Conservation (phyloP, 1,140 invertebrate species). For the Atta colombica region DNA sequence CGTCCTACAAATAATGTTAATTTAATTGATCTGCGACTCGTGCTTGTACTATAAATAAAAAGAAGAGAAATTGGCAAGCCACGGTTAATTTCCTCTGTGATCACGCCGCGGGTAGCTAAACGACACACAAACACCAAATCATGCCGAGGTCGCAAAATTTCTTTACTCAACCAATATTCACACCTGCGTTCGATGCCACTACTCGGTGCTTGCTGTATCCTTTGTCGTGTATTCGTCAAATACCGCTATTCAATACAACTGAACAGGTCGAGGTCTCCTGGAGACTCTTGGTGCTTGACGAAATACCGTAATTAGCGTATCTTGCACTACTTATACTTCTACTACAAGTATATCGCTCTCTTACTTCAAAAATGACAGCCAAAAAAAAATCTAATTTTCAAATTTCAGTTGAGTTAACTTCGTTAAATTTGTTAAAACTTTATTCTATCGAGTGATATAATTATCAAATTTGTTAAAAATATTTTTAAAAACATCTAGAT, state of each 20-base stretch:
- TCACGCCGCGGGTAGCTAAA: not conserved
- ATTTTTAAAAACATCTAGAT: too few species aligned
- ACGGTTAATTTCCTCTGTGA: not conserved
- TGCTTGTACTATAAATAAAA: constrained; percentile 9
- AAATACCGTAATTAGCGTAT: constrained; percentile 10
- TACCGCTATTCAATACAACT: not conserved
- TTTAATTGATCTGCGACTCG: constrained; percentile 1
- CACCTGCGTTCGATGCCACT: not conserved
- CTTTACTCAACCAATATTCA: constrained; percentile 12
- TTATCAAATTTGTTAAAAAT: too few species aligned
- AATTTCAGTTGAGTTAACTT: too few species aligned
- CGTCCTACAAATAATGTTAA: constrained; percentile 42
- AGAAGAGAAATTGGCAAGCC: constrained; percentile 7
- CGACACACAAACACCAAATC: constrained; percentile 29
- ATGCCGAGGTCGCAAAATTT: constrained; percentile 44
- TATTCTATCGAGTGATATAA: too few species aligned
- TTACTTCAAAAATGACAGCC: too few species aligned
- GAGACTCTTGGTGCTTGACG: not conserved
- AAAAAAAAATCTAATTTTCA: too few species aligned
- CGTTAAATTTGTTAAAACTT: too few species aligned
- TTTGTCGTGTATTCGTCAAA: constrained; percentile 1
- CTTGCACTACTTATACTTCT: not conserved
- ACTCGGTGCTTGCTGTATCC: not conserved
- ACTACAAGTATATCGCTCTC: too few species aligned
- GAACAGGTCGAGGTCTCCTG: not conserved